Evolutionary conservation across 23 tunicate species (phyloP).

Genomic region (Styela plicata): DNA sequence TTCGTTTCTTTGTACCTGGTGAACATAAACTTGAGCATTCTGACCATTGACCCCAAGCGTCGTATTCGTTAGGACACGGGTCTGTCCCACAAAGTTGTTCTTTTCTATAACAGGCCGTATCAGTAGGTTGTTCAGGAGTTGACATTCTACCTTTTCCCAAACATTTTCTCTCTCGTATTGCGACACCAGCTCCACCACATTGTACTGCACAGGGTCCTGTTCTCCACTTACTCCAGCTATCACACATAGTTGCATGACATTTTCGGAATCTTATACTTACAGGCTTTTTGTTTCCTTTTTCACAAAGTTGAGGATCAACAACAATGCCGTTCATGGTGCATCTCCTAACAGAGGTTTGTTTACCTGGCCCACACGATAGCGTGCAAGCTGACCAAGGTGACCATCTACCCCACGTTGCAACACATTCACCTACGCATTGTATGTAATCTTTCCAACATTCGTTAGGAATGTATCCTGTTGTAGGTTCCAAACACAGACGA

Average conservation of each 20-base stretch:
- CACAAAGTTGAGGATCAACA: neutral
- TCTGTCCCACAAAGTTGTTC: constrained; percentile 1
- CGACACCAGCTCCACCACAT: constrained; percentile 16
- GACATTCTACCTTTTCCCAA: neutral
- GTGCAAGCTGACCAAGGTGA: neutral
- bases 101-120: neutral
- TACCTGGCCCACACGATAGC: constrained; percentile 2
- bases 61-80: neutral
- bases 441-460: neutral
- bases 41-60: neutral
- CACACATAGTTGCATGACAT: constrained; percentile 7
- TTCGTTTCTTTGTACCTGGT: neutral
- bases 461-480: neutral
- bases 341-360: constrained; percentile 3
- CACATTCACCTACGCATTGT: neutral
- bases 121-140: neutral
- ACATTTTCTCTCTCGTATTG: neutral
- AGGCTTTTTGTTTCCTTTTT: neutral
- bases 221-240: neutral
- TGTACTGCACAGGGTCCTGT: neutral
- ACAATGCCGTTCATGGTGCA: neutral
- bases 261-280: neutral
- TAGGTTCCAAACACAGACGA: neutral
- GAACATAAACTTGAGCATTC: constrained; percentile 3
- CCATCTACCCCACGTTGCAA: neutral